Base-by-base conservation (phyloP, 1,140 invertebrate species). In the Drosophila parabipectinata region DNA sequence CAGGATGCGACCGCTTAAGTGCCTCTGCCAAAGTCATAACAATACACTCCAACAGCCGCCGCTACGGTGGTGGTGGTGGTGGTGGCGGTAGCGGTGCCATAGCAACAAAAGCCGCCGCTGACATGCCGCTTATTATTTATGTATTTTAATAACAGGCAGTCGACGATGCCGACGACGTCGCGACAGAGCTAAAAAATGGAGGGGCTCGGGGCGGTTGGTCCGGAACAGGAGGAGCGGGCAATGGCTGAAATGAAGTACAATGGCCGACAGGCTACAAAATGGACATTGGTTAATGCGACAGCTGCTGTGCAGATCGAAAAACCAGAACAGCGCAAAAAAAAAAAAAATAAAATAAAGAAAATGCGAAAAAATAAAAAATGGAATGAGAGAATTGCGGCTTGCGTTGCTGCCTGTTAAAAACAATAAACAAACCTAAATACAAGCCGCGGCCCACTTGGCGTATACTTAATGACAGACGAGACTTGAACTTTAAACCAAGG, bases 51-150 rank as follows among this genome's bases (percentile, higher is more conserved):
- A 75, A 48, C 73, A 48, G 61, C 63, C 54, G 63, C 34, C 10
- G 34, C 34, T 37, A n/a, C 10, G 10, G 34, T 4, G 4, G 0
- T 37, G 34, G 34, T 37, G 32, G 26, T 7, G 5, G 26, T 28
- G 34, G 34, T 37, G 32, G 26, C 26, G 5, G 26, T 28, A 28
- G 26, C 12, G 34, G 9, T 52, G 52, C 64, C 64, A 50, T 34
- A 64, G 71, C 81, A 87, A 82, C 82, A 88, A 87, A 88, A 87
- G 82, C 82, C 83, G 82, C 82, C 80, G 78, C 82, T 87, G 82
- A 87, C 83, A 87, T 88, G 78, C 78, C 83, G 82, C 83, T 87
- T 87, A 87, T 87, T 87, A 87, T 87, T 87, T 87, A 87, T 87
- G 82, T 87, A 87, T 87, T 87, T 87, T 87, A 87, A 87, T 87